These are phyloP conservation scores for Harlomillsia oculata DNA, from an alignment of 1,140 invertebrate species.

Conservation along the genomic window DNA sequence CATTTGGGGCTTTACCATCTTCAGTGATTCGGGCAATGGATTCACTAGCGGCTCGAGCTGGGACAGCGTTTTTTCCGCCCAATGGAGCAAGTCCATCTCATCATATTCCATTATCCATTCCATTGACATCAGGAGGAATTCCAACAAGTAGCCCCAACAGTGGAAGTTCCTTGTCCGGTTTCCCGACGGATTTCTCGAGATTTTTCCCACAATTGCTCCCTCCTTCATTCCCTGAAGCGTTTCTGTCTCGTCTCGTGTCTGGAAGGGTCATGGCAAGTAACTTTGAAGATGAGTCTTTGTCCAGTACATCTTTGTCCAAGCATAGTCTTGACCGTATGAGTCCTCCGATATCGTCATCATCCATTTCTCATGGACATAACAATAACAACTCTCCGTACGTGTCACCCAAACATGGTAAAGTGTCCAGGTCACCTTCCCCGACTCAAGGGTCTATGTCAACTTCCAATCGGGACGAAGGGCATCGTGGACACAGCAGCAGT, in stretches of 20 bases:
- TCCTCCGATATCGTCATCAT: slow-evolving; percentile 12
- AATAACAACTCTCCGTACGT: slow-evolving; percentile 14
- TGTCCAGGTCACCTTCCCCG: slow-evolving; percentile 25
- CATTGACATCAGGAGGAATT: background rate
- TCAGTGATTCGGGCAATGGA: slow-evolving; percentile 32
- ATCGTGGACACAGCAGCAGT: slow-evolving; percentile 1
- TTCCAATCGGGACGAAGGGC: too few species aligned
- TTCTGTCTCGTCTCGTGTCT: slow-evolving; percentile 18
- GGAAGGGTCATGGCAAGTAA: slow-evolving; percentile 11
- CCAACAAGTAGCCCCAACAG: background rate
- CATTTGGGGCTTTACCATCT: slow-evolving; percentile 18
- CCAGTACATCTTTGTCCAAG: slow-evolving; percentile 2
- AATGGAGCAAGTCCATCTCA: slow-evolving; percentile 4
- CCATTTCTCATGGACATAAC: slow-evolving; percentile 5
- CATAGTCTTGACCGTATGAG: slow-evolving; percentile 1
- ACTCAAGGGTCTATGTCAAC: too few species aligned
- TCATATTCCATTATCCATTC: background rate
- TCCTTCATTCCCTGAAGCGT: slow-evolving; percentile 16
- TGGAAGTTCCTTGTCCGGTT: slow-evolving; percentile 4
- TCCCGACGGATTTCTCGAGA: slow-evolving; percentile 22
- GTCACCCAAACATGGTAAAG: slow-evolving; percentile 19
- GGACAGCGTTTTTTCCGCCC: slow-evolving; percentile 18
- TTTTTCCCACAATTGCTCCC: slow-evolving; percentile 30
- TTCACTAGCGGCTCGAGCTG: slow-evolving; percentile 15
- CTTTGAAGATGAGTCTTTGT: slow-evolving; percentile 9